Evolutionary conservation across 2,113 vertebrate genomes (phyloP), one percentile per base, ranked within the genome.

Genomic region (Neodon shergylaensis): DNA sequence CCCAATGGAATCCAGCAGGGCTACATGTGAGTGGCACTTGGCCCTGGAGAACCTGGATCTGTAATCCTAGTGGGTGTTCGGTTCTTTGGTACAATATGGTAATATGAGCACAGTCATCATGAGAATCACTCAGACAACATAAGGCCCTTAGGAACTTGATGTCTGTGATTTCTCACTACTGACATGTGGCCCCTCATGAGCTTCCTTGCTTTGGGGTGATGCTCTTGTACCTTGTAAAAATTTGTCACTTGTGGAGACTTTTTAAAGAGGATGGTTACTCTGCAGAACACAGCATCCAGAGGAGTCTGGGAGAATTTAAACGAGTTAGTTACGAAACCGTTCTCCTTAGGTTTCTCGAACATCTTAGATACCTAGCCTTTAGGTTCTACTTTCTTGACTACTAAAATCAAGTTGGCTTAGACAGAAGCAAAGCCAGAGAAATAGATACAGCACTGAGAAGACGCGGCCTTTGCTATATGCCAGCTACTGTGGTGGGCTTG

Each of bases 401-500:
- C 0, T 31, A 54, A 49, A 14, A 66, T 47, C 5, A 54, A 66
- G 9, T 17, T 74, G 58, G 58, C 33, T 77, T 42, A 44, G 65
- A 61, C 0, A 92, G 36, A 26, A 52, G 44, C 7, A 42, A 90
- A 63, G 42, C 39, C 31, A 44, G 10, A 63, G 39, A 91, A 74
- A 84, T 42, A 33, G 26, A 52, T 47, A 77, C 0, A 24, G 79
- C 9, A 39, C 28, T 14, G 26, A 52, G 28, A 36, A 3, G 9
- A 68, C 0, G 1, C 6, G 24, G 4, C 19, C 33, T 26, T 7
- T 42, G n/a, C 19, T 9, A 0, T 1, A 17, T 33, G 28, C 21
- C n/a, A n/a, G 39, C 22, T 28, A 44, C 68, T n/a, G 0, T 16
- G 10, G 6, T 1, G n/a, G 19, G 52, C 36, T 26, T 3, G 33